phyloP scores from a whole-genome alignment of 2,888 invertebrate genomes.

The Anarsia innoxiella region DNA sequence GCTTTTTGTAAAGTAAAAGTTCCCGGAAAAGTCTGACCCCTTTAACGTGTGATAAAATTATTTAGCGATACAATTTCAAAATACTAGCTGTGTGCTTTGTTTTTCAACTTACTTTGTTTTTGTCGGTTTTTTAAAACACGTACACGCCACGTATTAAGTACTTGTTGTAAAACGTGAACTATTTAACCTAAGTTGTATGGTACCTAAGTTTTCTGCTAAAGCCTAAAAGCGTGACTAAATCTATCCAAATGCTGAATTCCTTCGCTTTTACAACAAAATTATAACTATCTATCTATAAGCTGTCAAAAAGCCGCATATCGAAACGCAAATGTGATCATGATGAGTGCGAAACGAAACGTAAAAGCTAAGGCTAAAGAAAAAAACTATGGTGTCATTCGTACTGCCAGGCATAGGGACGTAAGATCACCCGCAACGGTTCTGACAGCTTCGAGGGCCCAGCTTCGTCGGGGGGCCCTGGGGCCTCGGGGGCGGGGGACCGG shows the following conservation, averaged over 20 bases:
- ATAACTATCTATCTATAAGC: too few species aligned
- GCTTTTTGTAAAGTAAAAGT: too few species aligned
- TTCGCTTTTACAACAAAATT: slow-evolving; percentile 39
- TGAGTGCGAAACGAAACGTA: slow-evolving; percentile 54
- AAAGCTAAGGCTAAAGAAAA: slow-evolving; percentile 62
- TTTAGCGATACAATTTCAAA: too few species aligned
- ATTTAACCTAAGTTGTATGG: too few species aligned
- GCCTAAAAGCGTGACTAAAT: slow-evolving; percentile 23
- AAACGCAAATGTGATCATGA: slow-evolving; percentile 33
- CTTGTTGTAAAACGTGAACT: too few species aligned
- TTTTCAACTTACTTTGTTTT: too few species aligned
- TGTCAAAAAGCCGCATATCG: slow-evolving; percentile 34
- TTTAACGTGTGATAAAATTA: too few species aligned
- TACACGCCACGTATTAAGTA: too few species aligned
- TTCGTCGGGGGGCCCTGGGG: slow-evolving; percentile 52
- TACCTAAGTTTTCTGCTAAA: slow-evolving; percentile 11
- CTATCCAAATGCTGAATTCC: slow-evolving; percentile 71
- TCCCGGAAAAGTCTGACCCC: too few species aligned
- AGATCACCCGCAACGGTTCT: slow-evolving; percentile 67
- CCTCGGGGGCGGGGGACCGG: slow-evolving; percentile 31
- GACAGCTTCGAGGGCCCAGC: slow-evolving; percentile 50
- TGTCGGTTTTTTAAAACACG: too few species aligned
- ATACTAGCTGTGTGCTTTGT: too few species aligned
- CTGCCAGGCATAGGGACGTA: slow-evolving; percentile 72
- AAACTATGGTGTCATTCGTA: slow-evolving; percentile 71